Conservation (phyloP, 2,113 vertebrate genomes). For the Indicator maculatus region DNA sequence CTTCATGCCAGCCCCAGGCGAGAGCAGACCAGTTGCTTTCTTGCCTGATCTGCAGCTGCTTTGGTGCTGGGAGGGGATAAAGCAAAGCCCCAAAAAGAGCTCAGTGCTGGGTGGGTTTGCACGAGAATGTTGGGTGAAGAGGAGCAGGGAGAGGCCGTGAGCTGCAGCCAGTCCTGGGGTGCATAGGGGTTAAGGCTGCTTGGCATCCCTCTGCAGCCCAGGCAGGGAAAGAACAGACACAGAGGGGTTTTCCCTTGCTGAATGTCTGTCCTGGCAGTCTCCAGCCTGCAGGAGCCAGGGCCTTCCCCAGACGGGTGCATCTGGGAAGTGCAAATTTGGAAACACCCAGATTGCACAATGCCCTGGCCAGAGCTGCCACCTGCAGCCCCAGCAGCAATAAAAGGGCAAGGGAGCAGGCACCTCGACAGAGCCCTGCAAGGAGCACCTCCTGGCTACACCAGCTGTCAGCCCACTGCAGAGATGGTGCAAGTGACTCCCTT, state of each 20-base stretch:
- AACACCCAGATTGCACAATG: slow-evolving; percentile 17
- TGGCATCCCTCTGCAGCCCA: fast-evolving
- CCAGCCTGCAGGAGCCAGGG: neutral
- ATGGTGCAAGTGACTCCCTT: neutral
- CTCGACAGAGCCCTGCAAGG: neutral
- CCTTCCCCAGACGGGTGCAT: fast-evolving
- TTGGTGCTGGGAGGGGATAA: fast-evolving
- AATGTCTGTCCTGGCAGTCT: fast-evolving
- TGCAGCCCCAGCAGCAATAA: neutral
- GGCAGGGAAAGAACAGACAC: neutral
- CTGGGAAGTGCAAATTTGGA: neutral
- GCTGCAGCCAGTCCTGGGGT: fast-evolving
- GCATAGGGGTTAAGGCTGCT: fast-evolving
- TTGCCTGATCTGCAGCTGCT: neutral
- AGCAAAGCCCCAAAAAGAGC: neutral
- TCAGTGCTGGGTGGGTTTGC: fast-evolving
- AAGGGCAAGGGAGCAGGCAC: neutral
- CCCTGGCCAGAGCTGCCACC: neutral
- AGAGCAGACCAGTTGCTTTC: too few species aligned
- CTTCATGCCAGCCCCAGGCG: fast-evolving
- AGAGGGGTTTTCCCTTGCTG: neutral
- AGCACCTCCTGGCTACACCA: neutral
- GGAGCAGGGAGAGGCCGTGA: fast-evolving
- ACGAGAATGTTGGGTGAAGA: neutral
- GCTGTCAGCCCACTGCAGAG: neutral